These are phyloP conservation scores for Stegodyphus mimosarum DNA, from an alignment of 1,140 invertebrate species.

Conservation along the genomic window DNA sequence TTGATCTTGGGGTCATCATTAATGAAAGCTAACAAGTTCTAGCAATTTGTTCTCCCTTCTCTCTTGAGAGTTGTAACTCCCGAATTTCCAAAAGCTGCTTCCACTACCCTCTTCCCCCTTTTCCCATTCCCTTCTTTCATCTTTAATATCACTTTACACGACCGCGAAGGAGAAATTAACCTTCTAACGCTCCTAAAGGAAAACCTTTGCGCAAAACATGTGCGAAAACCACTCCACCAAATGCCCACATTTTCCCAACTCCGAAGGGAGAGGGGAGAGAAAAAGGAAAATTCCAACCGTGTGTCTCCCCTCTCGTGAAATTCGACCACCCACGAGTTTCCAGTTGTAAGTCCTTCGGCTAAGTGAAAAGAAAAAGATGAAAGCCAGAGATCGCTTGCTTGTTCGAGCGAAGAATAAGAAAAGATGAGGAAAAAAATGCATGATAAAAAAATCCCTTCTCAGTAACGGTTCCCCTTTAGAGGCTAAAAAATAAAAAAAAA, in stretches of 20 bases:
- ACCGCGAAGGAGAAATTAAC: no score
- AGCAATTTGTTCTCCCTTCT: no score
- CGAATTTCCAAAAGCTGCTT: no score
- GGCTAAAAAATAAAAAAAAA: background rate
- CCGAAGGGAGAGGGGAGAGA: slow-evolving; percentile 1
- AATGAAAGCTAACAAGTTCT: no score
- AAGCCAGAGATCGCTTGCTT: slow-evolving; percentile 42
- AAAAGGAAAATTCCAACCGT: background rate
- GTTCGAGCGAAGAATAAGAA: slow-evolving; percentile 4
- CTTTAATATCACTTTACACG: no score
- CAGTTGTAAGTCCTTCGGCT: slow-evolving; percentile 15
- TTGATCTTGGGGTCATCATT: no score
- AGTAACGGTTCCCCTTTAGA: no score
- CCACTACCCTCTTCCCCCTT: no score
- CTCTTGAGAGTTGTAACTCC: no score
- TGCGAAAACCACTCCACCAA: background rate
- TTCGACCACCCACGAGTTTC: background rate
- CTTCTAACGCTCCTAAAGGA: no score
- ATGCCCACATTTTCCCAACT: background rate
- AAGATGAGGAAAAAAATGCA: background rate
- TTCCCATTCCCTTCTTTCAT: no score
- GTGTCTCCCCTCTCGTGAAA: slow-evolving; percentile 1
- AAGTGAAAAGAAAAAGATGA: slow-evolving; percentile 51
- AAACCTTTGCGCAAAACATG: background rate
- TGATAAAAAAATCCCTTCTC: background rate